phyloP scores from a whole-genome alignment of 2,888 invertebrate species.

The Cenopis cana region DNA sequence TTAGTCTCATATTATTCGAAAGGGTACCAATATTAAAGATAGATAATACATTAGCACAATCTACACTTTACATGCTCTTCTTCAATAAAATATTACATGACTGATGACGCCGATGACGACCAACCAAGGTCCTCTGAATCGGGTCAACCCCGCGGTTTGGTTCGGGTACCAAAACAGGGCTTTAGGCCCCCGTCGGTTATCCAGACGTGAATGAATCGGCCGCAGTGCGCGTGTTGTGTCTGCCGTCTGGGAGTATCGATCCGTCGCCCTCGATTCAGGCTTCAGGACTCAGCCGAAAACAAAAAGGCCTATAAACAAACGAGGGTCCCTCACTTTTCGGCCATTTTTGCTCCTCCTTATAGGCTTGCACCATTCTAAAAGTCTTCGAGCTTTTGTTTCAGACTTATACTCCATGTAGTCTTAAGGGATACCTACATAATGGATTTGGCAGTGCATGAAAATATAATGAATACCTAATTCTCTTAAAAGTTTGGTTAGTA shows the following conservation, averaged over 20 bases:
- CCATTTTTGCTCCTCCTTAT: not conserved
- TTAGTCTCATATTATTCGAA: not conserved
- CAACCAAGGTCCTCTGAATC: not conserved
- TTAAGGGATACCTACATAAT: not conserved
- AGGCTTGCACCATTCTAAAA: not conserved
- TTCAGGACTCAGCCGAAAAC: constrained; percentile 65
- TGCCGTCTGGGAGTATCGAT: constrained; percentile 85
- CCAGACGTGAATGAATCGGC: constrained; percentile 32
- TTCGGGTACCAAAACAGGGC: not conserved
- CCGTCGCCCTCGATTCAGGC: constrained; percentile 81
- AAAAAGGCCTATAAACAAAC: constrained; percentile 61
- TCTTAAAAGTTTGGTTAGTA: too few species aligned
- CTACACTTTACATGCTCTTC: not conserved
- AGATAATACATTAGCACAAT: not conserved
- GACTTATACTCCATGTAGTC: not conserved
- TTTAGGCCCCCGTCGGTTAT: not conserved
- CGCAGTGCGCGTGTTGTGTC: constrained; percentile 69
- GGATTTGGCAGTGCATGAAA: not conserved
- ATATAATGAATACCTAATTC: too few species aligned
- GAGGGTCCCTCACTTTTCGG: not conserved
- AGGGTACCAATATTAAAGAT: not conserved
- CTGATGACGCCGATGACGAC: not conserved
- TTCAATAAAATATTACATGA: not conserved
- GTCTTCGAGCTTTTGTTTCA: not conserved
- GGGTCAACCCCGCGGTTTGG: not conserved